phyloP scores from a whole-genome alignment of 2,888 invertebrate genomes.

The Saturnia japonica region DNA sequence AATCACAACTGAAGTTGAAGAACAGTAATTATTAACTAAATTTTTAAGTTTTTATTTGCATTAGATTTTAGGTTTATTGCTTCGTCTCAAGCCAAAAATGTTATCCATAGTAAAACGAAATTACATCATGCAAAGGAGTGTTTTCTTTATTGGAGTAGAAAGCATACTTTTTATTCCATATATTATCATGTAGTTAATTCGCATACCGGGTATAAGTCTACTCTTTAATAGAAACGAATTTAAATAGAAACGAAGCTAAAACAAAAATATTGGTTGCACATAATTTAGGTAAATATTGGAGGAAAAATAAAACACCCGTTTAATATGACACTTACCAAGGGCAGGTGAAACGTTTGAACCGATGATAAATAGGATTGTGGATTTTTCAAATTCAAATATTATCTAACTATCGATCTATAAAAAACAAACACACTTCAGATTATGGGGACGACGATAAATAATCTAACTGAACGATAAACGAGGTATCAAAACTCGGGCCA shows the following conservation, averaged over 20 bases:
- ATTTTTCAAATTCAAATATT: neutral
- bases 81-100: neutral
- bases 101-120: neutral
- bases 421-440: neutral
- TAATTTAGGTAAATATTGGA: neutral
- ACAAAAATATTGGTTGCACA: neutral
- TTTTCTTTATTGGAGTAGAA: too few species aligned
- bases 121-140: neutral
- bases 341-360: neutral
- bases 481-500: neutral
- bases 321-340: neutral
- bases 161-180: neutral
- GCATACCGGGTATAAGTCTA: neutral
- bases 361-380: neutral
- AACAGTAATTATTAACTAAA: neutral
- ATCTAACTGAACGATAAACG: neutral
- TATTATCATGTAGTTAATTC: neutral
- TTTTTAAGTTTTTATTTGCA: neutral
- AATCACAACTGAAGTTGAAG: neutral
- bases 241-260: neutral
- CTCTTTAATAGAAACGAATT: too few species aligned
- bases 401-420: neutral
- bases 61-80: neutral
- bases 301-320: neutral
- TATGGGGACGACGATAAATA: neutral